Evolutionary conservation across 2,797 vertebrate species (phyloP).

Genomic region (Acanthis flammea): DNA sequence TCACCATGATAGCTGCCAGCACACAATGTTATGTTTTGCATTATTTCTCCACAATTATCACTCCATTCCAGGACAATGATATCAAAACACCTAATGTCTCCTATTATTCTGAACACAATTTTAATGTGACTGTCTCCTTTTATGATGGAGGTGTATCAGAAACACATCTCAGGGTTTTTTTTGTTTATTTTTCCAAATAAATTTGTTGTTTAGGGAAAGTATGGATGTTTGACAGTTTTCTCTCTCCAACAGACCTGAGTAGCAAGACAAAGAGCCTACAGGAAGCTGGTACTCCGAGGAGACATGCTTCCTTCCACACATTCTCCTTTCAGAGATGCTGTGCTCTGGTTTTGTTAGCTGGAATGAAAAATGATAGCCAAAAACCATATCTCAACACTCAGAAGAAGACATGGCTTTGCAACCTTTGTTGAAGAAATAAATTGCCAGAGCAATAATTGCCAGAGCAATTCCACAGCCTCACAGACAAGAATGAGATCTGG

Average conservation of each 20-base stretch:
- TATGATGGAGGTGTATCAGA: not conserved
- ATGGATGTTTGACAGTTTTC: not conserved
- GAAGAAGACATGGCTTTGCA: not conserved
- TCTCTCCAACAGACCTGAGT: not conserved
- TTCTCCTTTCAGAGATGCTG: not conserved
- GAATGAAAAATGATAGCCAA: not conserved
- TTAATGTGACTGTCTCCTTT: not conserved
- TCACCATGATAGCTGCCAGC: not conserved
- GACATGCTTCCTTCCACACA: not conserved
- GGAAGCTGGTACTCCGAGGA: not conserved
- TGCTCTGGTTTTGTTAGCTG: not conserved
- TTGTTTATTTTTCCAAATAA: not conserved
- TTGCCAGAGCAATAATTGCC: not conserved
- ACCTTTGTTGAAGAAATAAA: not conserved
- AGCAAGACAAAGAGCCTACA: not conserved
- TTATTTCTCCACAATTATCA: not conserved
- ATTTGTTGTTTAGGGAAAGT: not conserved
- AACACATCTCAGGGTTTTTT: fast-evolving
- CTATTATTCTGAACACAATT: not conserved
- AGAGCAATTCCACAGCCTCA: not conserved
- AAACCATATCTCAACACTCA: not conserved
- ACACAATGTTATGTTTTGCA: not conserved
- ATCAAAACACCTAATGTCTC: not conserved
- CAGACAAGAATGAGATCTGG: not conserved
- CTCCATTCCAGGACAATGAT: not conserved